phyloP scores from a whole-genome alignment of 2,888 invertebrate species.

The Hipparchia sbordonii region DNA sequence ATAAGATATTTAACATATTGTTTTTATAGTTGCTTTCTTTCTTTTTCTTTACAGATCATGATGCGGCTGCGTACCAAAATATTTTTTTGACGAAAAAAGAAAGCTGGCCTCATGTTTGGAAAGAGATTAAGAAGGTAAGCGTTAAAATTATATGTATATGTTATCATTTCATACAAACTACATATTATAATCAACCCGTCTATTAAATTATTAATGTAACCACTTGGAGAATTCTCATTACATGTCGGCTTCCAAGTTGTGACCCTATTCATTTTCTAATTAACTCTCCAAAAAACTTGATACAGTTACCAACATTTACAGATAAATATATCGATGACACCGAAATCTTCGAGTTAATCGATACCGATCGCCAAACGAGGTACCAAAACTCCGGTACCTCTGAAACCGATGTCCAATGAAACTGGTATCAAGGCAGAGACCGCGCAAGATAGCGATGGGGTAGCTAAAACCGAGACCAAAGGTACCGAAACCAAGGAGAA shows the following conservation, averaged over 20 bases:
- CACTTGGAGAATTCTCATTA: background rate
- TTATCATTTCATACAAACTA: slow-evolving; percentile 1
- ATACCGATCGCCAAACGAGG: slow-evolving; percentile 52
- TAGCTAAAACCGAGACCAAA: slow-evolving; percentile 58
- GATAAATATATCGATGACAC: slow-evolving; percentile 73
- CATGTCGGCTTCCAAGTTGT: background rate
- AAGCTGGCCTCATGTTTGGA: slow-evolving; percentile 44
- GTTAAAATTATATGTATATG: background rate
- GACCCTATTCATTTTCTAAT: background rate
- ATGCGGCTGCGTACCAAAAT: slow-evolving; percentile 44
- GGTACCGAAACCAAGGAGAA: slow-evolving; percentile 71
- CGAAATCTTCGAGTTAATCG: slow-evolving; percentile 54
- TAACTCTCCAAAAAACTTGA: slow-evolving; percentile 9
- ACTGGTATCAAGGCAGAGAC: slow-evolving; percentile 66
- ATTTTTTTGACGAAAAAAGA: slow-evolving; percentile 30
- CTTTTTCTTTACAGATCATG: slow-evolving; percentile 45
- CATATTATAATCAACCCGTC: background rate
- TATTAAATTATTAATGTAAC: slow-evolving; percentile 1
- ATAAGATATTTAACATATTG: background rate
- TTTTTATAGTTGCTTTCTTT: slow-evolving; percentile 6
- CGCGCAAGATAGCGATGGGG: slow-evolving; percentile 71
- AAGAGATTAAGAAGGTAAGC: slow-evolving; percentile 49
- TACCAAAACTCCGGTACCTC: slow-evolving; percentile 70
- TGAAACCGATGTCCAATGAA: slow-evolving; percentile 75
- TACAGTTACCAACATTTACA: slow-evolving; percentile 54